These are phyloP conservation scores for Drosophila planitibia DNA, from an alignment of 2,888 invertebrate genomes.

Conservation along the genomic window DNA sequence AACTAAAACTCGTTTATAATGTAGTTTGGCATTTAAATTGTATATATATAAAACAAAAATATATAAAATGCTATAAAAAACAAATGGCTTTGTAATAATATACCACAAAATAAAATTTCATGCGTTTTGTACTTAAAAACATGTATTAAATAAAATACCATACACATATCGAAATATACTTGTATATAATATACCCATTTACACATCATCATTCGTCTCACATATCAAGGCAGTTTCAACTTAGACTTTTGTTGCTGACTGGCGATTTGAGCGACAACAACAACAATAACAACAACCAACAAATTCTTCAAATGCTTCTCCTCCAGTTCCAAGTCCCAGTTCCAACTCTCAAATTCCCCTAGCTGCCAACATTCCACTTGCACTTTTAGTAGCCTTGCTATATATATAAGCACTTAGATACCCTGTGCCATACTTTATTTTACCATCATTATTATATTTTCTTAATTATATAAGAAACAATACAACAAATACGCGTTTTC, in stretches of 20 bases:
- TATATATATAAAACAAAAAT: conserved; percentile 39
- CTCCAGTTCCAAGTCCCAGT: conserved; percentile 8
- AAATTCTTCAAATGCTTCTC: conserved; percentile 28
- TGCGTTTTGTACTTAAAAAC: conserved; percentile 22
- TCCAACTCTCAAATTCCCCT: conserved; percentile 9
- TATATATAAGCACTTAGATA: conserved; percentile 7
- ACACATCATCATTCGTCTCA: conserved; percentile 19
- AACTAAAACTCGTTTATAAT: conserved; percentile 10
- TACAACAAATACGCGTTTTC: too few species aligned
- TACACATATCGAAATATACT: conserved; percentile 13
- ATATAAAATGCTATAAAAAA: conserved; percentile 15
- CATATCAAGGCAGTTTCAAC: conserved; percentile 41
- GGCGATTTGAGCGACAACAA: conserved; percentile 36
- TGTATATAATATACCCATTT: conserved; percentile 21
- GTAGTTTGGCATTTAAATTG: conserved; percentile 48
- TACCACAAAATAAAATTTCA: conserved; percentile 1
- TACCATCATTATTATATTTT: not conserved
- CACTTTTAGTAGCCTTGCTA: conserved; percentile 23
- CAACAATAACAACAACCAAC: conserved; percentile 15
- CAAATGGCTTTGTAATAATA: conserved; percentile 30
- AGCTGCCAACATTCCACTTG: conserved; percentile 22
- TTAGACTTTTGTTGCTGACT: conserved; percentile 31
- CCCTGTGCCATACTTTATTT: conserved; percentile 8
- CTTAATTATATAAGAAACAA: not conserved
- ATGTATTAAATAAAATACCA: conserved; percentile 20